Evolutionary conservation across 2,797 vertebrate genomes (phyloP).

Genomic region (Florisuga fusca): DNA sequence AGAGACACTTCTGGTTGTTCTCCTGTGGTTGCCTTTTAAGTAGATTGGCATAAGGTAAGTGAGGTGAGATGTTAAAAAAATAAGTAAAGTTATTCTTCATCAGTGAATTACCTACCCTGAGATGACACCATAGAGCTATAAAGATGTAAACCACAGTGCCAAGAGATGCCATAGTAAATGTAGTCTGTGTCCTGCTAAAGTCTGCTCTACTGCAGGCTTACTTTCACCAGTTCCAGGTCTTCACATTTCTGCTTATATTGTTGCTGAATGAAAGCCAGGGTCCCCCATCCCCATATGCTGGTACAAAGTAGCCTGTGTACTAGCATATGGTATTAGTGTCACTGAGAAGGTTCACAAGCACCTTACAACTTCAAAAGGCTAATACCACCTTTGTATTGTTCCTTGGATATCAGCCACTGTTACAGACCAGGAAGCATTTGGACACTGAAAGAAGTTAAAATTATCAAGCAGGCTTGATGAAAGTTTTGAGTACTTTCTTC

Average conservation of each 20-base stretch:
- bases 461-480: neutral
- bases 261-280: neutral
- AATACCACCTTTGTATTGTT: neutral
- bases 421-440: neutral
- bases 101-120: neutral
- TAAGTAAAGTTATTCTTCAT: neutral
- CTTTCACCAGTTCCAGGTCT: neutral
- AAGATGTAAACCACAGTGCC: neutral
- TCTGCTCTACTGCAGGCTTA: neutral
- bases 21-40: neutral
- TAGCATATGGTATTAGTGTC: neutral
- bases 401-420: neutral
- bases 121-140: neutral
- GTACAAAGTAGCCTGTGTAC: neutral
- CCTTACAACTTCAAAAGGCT: neutral
- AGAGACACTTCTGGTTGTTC: neutral
- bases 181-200: neutral
- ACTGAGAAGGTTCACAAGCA: neutral
- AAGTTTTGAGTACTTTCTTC: neutral
- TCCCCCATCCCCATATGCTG: neutral
- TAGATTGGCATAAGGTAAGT: neutral
- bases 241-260: neutral
- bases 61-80: neutral
- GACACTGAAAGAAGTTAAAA: neutral
- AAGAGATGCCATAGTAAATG: neutral